phyloP scores from a whole-genome alignment of 2,888 invertebrate genomes.

The Sussaba pulchella region DNA sequence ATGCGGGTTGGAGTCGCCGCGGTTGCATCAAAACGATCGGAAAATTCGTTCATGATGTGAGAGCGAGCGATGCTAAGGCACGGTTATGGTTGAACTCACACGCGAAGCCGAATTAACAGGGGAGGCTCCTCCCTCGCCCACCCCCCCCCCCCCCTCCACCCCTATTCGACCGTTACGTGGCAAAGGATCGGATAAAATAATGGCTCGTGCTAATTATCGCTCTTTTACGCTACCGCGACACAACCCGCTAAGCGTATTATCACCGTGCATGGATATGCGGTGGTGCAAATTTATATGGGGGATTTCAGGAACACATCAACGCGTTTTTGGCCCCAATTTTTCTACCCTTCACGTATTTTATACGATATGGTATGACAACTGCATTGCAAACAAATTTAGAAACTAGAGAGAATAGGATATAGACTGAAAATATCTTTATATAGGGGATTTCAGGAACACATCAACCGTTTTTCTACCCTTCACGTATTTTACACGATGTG shows the following conservation, averaged over 20 bases:
- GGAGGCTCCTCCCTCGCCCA: too few species aligned
- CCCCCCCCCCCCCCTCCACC: too few species aligned
- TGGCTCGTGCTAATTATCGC: constrained; percentile 67
- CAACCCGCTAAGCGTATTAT: constrained; percentile 44
- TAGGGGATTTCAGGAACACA: too few species aligned
- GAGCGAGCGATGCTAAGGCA: constrained; percentile 4
- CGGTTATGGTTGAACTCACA: background rate
- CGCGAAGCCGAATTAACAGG: constrained; percentile 8
- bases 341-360: background rate
- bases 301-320: background rate
- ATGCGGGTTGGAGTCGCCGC: background rate
- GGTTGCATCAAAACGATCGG: constrained; percentile 18
- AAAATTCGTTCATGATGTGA: background rate
- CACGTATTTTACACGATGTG: too few species aligned
- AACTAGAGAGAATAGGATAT: too few species aligned
- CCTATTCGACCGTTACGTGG: constrained; percentile 29
- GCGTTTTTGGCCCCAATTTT: background rate
- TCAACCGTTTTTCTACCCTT: too few species aligned
- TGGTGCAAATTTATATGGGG: constrained; percentile 14
- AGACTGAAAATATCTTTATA: too few species aligned
- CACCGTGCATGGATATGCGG: background rate
- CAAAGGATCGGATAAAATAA: constrained; percentile 59
- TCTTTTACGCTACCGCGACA: constrained; percentile 48
- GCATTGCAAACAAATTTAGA: too few species aligned
- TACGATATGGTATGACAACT: too few species aligned